phyloP scores from a whole-genome alignment of 1,140 invertebrate genomes.

The Pristionchus pacificus region DNA sequence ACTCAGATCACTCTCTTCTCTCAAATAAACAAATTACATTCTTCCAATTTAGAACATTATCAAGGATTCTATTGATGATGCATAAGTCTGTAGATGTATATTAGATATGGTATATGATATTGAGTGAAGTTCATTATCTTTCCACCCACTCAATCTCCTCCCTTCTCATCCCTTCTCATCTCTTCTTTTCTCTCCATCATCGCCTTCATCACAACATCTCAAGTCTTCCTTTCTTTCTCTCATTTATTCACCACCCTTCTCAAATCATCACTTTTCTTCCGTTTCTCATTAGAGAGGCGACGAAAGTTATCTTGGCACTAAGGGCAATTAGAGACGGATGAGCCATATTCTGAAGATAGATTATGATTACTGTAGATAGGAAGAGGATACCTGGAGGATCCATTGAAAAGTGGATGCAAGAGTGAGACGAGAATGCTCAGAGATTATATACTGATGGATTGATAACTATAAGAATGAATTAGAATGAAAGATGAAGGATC shows the following conservation, averaged over 20 bases:
- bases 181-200: background rate
- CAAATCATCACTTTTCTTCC: conserved; percentile 1
- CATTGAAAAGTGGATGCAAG: conserved; percentile 20
- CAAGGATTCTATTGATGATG: background rate
- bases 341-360: conserved; percentile 37
- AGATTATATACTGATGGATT: conserved; percentile 8
- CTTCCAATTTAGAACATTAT: background rate
- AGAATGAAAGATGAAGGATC: too few species aligned
- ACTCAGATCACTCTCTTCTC: conserved; percentile 1
- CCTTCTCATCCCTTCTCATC: background rate
- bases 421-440: conserved; percentile 26
- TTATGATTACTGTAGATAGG: conserved; percentile 6
- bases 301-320: conserved; percentile 20
- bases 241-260: background rate
- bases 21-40: background rate
- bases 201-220: background rate
- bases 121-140: background rate
- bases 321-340: conserved; percentile 29
- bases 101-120: background rate
- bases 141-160: background rate
- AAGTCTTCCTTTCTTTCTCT: background rate
- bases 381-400: background rate
- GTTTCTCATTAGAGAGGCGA: conserved; percentile 17
- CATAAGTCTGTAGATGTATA: background rate
- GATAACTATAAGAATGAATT: conserved; percentile 12